phyloP scores from a whole-genome alignment of 2,113 vertebrate genomes.

The Empidonax alnorum region DNA sequence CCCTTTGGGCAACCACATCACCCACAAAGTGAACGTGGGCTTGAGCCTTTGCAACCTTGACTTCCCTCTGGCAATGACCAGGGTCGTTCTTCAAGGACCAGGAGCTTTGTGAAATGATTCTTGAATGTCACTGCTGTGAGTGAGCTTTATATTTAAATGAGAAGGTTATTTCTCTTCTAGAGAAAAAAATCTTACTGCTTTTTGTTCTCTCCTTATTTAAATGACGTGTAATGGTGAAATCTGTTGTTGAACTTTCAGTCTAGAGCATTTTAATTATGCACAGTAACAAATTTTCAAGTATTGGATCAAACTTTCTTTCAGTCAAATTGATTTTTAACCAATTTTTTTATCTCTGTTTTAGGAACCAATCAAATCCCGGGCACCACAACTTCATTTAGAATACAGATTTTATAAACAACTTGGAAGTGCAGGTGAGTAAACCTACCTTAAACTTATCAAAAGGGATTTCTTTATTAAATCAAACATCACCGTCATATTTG shows the following conservation, averaged over 20 bases:
- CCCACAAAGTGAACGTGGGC: not conserved
- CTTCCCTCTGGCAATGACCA: not conserved
- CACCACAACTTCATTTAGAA: constrained; percentile 96
- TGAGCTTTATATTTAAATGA: not conserved
- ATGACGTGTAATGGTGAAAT: not conserved
- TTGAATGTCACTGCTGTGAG: not conserved
- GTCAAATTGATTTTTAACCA: not conserved
- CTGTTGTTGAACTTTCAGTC: not conserved
- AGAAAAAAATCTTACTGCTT: not conserved
- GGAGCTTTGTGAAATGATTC: not conserved
- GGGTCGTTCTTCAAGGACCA: not conserved
- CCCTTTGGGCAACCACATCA: not conserved
- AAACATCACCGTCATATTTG: not conserved
- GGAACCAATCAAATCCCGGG: constrained; percentile 98
- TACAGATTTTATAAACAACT: constrained; percentile 98
- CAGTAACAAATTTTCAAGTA: not conserved
- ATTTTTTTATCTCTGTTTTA: constrained; percentile 61
- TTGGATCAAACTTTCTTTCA: not conserved
- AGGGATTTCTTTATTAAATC: not conserved
- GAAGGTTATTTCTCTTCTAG: not conserved
- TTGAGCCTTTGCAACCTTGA: not conserved
- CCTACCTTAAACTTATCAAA: not conserved
- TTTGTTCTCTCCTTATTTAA: not conserved
- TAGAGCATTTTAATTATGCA: not conserved
- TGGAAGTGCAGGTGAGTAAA: constrained; percentile 87